A percentile compares a stretch with the other conserved stretches of the same genome.
phyloP scores from a whole-genome alignment of 2,888 invertebrate species.

The Ophion slaviceki region DNA sequence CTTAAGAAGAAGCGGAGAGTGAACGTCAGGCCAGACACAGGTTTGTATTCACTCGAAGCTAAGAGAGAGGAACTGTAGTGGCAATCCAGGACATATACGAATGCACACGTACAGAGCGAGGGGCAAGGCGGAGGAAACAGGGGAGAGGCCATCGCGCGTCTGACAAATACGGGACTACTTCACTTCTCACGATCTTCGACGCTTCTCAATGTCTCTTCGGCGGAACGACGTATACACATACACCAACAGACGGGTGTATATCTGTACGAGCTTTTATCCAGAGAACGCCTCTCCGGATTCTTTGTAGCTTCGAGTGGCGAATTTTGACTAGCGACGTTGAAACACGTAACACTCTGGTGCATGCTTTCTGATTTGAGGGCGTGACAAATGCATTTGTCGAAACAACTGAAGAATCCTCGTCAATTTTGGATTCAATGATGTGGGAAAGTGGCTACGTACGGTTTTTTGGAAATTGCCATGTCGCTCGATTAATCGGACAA shows the following conservation, averaged over 20 bases:
- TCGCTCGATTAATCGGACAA: too few species aligned
- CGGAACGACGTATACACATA: slow-evolving; percentile 7
- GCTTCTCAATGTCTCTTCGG: slow-evolving; percentile 47
- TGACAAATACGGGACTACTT: slow-evolving; percentile 63
- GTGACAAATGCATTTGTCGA: background rate
- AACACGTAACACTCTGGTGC: slow-evolving; percentile 3
- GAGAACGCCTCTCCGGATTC: background rate
- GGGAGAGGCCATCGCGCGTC: slow-evolving; percentile 42
- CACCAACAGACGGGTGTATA: background rate
- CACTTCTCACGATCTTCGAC: slow-evolving; percentile 62
- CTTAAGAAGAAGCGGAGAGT: slow-evolving; percentile 56
- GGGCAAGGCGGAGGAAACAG: background rate
- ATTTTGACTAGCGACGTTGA: slow-evolving; percentile 25
- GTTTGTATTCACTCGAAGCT: slow-evolving; percentile 57
- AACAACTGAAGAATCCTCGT: too few species aligned
- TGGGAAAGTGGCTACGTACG: too few species aligned
- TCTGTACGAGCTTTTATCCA: slow-evolving; percentile 24
- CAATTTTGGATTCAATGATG: too few species aligned
- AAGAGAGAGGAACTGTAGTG: slow-evolving; percentile 47
- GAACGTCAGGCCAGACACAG: slow-evolving; percentile 40
- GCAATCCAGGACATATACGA: slow-evolving; percentile 42
- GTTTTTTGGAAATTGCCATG: too few species aligned
- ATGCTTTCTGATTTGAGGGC: slow-evolving; percentile 20
- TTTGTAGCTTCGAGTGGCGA: slow-evolving; percentile 12
- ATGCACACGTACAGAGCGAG: background rate